A percentile compares a stretch with the other conserved stretches of the same genome.
phyloP scores from a whole-genome alignment of 2,797 vertebrate genomes.

The Carapus acus region DNA sequence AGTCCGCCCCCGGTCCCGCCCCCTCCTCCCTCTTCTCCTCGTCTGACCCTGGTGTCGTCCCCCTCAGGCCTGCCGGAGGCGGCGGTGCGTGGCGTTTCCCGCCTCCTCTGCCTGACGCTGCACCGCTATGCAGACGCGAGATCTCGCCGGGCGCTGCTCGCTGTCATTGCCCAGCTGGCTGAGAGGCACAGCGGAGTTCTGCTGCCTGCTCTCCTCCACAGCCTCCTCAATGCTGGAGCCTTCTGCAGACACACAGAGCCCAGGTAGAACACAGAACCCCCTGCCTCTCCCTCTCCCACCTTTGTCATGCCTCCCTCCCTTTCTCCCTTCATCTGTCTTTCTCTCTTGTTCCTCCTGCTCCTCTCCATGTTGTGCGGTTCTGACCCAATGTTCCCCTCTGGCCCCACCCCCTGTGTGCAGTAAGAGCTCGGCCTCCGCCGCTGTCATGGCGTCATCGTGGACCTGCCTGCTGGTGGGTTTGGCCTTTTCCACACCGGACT shows the following conservation, averaged over 20 bases:
- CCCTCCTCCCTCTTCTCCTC: no score
- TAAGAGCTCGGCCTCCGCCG: constrained; percentile 88
- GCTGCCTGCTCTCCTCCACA: constrained; percentile 81
- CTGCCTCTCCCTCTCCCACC: no score
- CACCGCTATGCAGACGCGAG: constrained; percentile 95
- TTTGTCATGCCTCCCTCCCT: no score
- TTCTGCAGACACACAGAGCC: constrained; percentile 78
- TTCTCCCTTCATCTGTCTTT: no score
- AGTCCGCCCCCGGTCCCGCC: no score
- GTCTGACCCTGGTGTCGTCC: not conserved
- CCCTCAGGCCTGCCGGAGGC: constrained; percentile 86
- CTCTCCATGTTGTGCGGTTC: no score
- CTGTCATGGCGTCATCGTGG: constrained; percentile 88
- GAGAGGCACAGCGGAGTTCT: constrained; percentile 85
- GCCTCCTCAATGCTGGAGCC: constrained; percentile 86
- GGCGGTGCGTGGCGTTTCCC: constrained; percentile 93
- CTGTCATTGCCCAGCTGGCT: constrained; percentile 81
- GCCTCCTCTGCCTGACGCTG: constrained; percentile 92
- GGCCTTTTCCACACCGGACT: constrained; percentile 80
- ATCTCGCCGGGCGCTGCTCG: constrained; percentile 85
- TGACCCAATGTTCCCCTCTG: no score
- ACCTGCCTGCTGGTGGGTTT: constrained; percentile 82
- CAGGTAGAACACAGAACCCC: constrained; percentile 65
- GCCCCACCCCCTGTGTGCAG: no score
- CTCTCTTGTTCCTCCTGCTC: no score